These are phyloP conservation scores for Panthera leo DNA, from an alignment of 2,113 vertebrate genomes.

Conservation along the genomic window DNA sequence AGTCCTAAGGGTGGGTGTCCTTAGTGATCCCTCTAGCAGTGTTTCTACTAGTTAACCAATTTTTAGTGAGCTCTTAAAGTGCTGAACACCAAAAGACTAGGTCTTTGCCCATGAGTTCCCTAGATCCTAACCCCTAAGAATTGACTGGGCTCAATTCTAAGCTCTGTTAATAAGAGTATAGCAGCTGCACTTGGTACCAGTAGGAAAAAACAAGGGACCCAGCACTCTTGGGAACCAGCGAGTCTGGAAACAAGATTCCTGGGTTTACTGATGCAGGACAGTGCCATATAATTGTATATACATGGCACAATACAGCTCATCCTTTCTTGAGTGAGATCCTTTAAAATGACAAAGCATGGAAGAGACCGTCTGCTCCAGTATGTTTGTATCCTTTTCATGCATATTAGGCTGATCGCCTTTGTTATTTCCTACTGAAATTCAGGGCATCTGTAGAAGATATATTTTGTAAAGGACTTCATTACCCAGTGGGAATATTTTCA, in stretches of 20 bases:
- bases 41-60: neutral
- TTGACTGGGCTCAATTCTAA: neutral
- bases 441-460: neutral
- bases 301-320: neutral
- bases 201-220: neutral
- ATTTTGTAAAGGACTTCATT: conserved; percentile 34
- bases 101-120: neutral
- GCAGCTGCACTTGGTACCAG: neutral
- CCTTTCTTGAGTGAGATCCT: too few relatives aligned
- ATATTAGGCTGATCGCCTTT: too few relatives aligned
- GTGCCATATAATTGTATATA: neutral
- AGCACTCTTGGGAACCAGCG: neutral
- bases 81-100: neutral
- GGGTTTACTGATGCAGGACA: neutral
- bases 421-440: neutral
- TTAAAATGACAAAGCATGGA: too few relatives aligned
- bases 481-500: neutral
- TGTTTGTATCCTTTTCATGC: too few relatives aligned
- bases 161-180: neutral
- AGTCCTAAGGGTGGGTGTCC: neutral
- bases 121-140: neutral
- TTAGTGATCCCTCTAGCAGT: neutral
- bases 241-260: neutral
- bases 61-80: neutral
- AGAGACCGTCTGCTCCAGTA: too few relatives aligned